Conservation (phyloP, 2,113 vertebrate genomes). For the Capricornis sumatraensis region DNA sequence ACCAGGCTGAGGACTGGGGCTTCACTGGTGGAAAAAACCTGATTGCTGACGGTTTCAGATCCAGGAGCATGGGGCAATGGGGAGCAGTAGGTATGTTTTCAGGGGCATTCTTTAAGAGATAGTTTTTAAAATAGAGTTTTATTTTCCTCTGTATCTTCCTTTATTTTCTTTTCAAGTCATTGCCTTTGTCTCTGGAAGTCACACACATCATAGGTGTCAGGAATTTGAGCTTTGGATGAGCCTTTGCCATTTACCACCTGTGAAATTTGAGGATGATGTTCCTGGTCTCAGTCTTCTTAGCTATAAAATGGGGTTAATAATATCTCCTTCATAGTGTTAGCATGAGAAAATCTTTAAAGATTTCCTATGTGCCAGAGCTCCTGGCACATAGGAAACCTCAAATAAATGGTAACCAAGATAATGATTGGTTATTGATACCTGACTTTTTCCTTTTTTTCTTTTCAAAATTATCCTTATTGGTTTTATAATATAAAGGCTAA, state of each 20-base stretch:
- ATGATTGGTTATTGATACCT: background rate
- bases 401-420: fast-evolving
- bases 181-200: background rate
- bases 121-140: background rate
- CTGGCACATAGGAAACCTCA: background rate
- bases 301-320: no score
- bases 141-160: background rate
- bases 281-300: background rate
- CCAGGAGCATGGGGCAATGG: background rate
- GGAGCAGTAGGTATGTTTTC: fast-evolving
- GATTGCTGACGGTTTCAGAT: fast-evolving
- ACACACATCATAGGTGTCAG: background rate
- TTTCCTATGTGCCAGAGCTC: no score
- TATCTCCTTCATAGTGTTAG: no score
- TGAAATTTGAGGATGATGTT: background rate
- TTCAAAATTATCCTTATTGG: background rate
- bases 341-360: background rate
- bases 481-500: background rate
- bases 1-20: background rate
- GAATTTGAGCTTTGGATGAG: background rate
- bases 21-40: background rate
- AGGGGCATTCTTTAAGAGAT: background rate
- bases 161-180: background rate
- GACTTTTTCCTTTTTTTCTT: background rate
- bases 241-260: background rate